Evolutionary conservation across 2,797 vertebrate species (phyloP), one percentile per base, ranked within the genome.

Genomic region (Salmo trutta): DNA sequence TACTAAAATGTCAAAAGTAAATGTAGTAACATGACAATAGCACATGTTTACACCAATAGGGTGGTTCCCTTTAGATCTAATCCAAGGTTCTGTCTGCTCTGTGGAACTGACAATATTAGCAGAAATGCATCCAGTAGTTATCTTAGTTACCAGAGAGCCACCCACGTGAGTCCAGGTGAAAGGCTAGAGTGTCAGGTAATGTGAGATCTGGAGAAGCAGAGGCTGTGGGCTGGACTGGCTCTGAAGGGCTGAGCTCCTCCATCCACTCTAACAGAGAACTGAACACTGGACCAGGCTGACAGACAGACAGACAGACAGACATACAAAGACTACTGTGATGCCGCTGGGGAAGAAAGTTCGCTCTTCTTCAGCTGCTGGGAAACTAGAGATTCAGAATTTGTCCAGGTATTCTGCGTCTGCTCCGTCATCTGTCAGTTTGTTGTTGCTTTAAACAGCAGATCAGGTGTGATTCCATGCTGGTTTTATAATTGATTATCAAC

Each of bases 351-450:
- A 77, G 82, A 95, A 87, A 71, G 56, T 31, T 47, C 90, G 92
- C 76, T 86, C 93, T 53, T 89, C 85, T 77, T 95, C 95, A 73
- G 93, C 95, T 73, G 85, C 87, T 73, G 94, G 93, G 77, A 94
- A 90, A 79, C 90, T 96, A 82, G 90, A 96, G 90, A 93, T 91
- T 8, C 81, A 75, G 54, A 81, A 79, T 41, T 75, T 81, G 53
- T 82, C 73, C 88, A 96, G 94, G 95, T 96, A 95, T 84, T 81
- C 10, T 71, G 14, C 81, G 77, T 12, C 27, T 85, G 29, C 0
- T 68, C 41, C 10, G 2, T 79, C 1, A 54, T 24, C n/a, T 76
- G 2, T 0, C 10, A 3, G 3, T 69, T 5, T 72, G 2, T 31
- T 31, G 1, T 31, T 14, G 72, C n/a, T 71, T 16, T 59, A 53